These are phyloP conservation scores for Xiphorhynchus erythropygius DNA, from an alignment of 2,797 vertebrate genomes.

Conservation along the genomic window DNA sequence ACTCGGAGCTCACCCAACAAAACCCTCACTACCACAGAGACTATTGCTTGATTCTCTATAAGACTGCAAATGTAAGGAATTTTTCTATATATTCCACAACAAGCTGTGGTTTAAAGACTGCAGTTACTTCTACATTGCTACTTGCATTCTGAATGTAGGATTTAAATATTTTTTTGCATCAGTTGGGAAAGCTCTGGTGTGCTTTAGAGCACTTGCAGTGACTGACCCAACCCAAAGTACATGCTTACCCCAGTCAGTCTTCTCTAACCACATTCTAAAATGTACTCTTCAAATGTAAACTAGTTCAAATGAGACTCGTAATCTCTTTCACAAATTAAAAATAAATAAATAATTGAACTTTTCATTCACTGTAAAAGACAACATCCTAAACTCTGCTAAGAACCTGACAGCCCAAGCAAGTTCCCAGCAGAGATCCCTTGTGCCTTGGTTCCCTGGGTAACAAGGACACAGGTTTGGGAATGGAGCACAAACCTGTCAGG, in stretches of 20 bases:
- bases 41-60: not conserved
- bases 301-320: not conserved
- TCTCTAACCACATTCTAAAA: not conserved
- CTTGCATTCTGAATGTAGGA: not conserved
- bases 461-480: conserved; percentile 20
- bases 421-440: not conserved
- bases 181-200: not conserved
- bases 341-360: not conserved
- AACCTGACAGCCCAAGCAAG: conserved; percentile 1
- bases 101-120: not conserved
- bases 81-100: not conserved
- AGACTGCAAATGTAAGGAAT: not conserved
- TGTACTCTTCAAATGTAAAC: not conserved
- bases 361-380: conserved; percentile 10
- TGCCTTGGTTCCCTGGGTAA: conserved; percentile 57
- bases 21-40: not conserved
- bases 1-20: not conserved
- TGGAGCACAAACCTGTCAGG: not conserved
- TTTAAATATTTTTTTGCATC: not conserved
- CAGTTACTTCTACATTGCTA: not conserved
- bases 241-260: not conserved
- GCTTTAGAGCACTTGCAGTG: not conserved
- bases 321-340: conserved; percentile 1
- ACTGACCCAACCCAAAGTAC: not conserved
- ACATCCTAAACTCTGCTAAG: conserved; percentile 48